Evolutionary conservation across 2,113 vertebrate genomes (phyloP), one percentile per base, ranked within the genome.

Genomic region (Thomomys bottae): DNA sequence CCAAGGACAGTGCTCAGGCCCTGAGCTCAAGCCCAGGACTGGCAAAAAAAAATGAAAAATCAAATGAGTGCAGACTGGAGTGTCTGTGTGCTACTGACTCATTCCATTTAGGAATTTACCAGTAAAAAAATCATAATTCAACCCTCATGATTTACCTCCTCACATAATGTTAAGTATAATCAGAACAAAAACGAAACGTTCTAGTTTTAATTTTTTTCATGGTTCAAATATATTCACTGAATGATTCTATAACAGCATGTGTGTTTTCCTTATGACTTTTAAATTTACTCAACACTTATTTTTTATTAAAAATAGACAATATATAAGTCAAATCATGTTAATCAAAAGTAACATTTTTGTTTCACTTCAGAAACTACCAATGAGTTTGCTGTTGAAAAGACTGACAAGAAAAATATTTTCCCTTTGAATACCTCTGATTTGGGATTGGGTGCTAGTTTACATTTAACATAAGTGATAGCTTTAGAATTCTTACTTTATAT

Each of bases 61-160:
- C n/a, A 89, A 91, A 88, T 91, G 76, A 54, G 68, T 90, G 79
- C 63, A 93, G 76, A 86, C 73, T 90, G 86, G 68, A 20, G 10
- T 90, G 64, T n/a, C 84, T 87, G 61, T 72, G 36, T 61, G 34
- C 73, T 68, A 80, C 1, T 92, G 93, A 93, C 63, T 90, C 85
- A 94, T 83, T 26, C 40, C 73, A 36, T 95, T 94, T 90, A 54
- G 78, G 86, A 94, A 83, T 83, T 94, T 91, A 88, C 57, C 75
- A 94, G 36, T 84, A 83, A 87, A 7, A 83, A 49, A 66, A 91
- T 21, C 76, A 26, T 30, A 64, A 5, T 92, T 90, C 61, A 93
- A 76, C 14, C 7, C 32, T 12, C 42, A 67, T 84, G 30, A 26
- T 87, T 30, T 93, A 73, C 72, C 49, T 84, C 64, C 57, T 84